Conservation (phyloP, 2,888 invertebrate genomes). For the Himalopsyche tibetana region DNA sequence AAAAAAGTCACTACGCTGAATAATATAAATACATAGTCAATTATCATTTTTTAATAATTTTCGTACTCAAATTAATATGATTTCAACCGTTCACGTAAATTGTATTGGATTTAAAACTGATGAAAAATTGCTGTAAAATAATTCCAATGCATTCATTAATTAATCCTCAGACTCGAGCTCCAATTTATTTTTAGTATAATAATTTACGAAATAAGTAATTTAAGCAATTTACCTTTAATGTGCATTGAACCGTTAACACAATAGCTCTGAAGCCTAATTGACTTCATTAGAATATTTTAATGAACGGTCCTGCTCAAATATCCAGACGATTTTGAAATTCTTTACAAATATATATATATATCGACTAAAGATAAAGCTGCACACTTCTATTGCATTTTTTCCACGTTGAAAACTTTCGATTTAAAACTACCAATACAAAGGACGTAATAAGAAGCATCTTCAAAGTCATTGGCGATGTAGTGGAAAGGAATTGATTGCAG, state of each 20-base stretch:
- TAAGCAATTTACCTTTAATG: not conserved
- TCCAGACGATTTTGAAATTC: conserved; percentile 1
- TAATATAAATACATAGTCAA: too few species aligned
- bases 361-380: not conserved
- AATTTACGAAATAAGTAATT: not conserved
- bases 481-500: conserved; percentile 58
- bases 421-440: conserved; percentile 61
- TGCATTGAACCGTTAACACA: conserved; percentile 11
- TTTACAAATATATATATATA: not conserved
- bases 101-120: too few species aligned
- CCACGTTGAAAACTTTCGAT: conserved; percentile 51
- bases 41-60: too few species aligned
- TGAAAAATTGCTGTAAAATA: too few species aligned
- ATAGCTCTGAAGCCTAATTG: conserved; percentile 27
- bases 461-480: conserved; percentile 53
- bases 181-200: not conserved
- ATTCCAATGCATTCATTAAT: too few species aligned
- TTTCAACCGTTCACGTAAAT: too few species aligned
- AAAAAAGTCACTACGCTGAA: too few species aligned
- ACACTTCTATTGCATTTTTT: conserved; percentile 11
- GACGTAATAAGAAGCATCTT: conserved; percentile 54
- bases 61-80: too few species aligned
- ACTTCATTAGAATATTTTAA: conserved; percentile 31
- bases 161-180: not conserved
- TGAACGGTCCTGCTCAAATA: conserved; percentile 18